Evolutionary conservation across 2,113 vertebrate species (phyloP).

Genomic region (Xiphorhynchus elegans): DNA sequence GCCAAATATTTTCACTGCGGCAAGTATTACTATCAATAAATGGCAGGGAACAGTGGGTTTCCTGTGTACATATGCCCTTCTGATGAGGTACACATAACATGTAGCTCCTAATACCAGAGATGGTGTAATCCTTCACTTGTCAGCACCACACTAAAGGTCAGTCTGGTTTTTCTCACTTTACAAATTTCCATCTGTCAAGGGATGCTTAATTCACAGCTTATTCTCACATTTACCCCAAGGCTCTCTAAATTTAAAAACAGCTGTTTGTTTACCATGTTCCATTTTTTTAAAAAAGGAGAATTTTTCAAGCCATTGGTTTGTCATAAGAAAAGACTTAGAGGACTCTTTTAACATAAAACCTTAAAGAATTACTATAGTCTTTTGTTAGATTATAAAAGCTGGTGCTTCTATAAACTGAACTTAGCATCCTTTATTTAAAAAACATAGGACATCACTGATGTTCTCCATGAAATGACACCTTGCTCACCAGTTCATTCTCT

Average conservation of each 20-base stretch:
- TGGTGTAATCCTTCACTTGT: slow-evolving; percentile 70
- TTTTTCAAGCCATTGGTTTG: slow-evolving; percentile 63
- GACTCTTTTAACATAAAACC: slow-evolving; percentile 29
- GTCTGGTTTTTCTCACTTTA: slow-evolving; percentile 79
- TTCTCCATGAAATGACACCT: not conserved
- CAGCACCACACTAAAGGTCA: slow-evolving; percentile 62
- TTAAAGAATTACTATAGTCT: not conserved
- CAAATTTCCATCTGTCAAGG: slow-evolving; percentile 77
- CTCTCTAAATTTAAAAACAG: slow-evolving; percentile 71
- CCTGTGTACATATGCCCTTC: slow-evolving; percentile 46
- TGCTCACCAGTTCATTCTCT: not conserved
- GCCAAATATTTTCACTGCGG: slow-evolving; percentile 61
- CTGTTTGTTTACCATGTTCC: slow-evolving; percentile 68
- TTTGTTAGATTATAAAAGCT: not conserved
- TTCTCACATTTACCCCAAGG: slow-evolving; percentile 70
- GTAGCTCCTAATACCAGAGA: slow-evolving; percentile 48
- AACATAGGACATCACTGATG: not conserved
- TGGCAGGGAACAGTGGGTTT: slow-evolving; percentile 56
- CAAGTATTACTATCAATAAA: slow-evolving; percentile 60
- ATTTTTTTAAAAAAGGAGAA: slow-evolving; percentile 1
- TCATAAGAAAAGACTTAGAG: slow-evolving; percentile 47
- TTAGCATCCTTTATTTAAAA: not conserved
- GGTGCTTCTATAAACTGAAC: not conserved
- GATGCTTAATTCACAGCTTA: slow-evolving; percentile 70
- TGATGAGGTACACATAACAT: slow-evolving; percentile 62